Evolutionary conservation across 1,140 invertebrate genomes (phyloP), one percentile per base, ranked within the genome.

Genomic region (Ceratina calcarata): DNA sequence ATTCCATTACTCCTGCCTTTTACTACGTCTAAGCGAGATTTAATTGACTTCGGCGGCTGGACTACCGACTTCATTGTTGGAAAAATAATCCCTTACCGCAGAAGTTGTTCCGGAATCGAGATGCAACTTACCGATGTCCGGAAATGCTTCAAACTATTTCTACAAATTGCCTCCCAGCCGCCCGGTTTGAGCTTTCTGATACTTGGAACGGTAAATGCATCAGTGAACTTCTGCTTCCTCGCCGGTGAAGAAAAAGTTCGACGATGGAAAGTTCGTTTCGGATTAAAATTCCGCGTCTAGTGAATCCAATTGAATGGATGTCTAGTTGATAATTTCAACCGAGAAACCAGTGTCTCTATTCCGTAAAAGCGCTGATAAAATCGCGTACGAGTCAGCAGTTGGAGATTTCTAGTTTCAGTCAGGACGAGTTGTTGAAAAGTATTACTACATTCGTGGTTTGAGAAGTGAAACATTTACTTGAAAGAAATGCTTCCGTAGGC

Each of bases 31-130:
- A 8, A 51, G 24, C 2, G n/a, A 37, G 16, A 65, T 58, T 78
- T 4, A 27, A 53, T 20, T 45, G 15, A 62, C n/a, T 51, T n/a
- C 45, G n/a, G 0, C n/a, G 65, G 7, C 18, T 15, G 10, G 24
- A 58, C 32, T 65, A 4, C 24, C 7, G 45, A 22, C 70, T 60
- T 65, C 65, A 78, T 73, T 78, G 60, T 73, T 65, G 32, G 13
- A 22, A 15, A 65, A 78, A 73, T 78, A 73, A 78, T 78, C 69
- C 60, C 32, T 20, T 45, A 53, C 20, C 51, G 22, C 27, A 51
- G 22, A 78, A 78, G 12, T 65, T 78, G 16, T 3, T 6, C 27
- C 1, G 24, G 64, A n/a, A 67, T 71, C 27, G 69, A 27, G 51
- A 27, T n/a, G 57, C 51, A 57, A 72, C 60, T 58, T 55, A 16